phyloP scores from a whole-genome alignment of 2,888 invertebrate genomes.

The Agrochola macilenta region DNA sequence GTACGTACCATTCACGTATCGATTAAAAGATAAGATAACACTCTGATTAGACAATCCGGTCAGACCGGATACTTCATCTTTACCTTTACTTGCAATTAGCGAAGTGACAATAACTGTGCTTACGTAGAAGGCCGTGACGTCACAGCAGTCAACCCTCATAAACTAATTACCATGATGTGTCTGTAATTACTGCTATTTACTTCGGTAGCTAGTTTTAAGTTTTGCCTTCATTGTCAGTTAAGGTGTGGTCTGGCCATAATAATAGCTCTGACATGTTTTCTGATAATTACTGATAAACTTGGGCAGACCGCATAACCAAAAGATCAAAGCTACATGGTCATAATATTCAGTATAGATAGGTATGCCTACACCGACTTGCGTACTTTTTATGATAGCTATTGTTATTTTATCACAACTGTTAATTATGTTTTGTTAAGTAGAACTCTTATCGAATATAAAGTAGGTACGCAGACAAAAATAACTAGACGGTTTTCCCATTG shows the following conservation, averaged over 20 bases:
- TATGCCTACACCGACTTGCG: no score
- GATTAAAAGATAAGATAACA: conserved; percentile 46
- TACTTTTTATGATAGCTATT: conserved; percentile 24
- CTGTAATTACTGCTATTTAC: conserved; percentile 16
- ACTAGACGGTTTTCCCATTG: conserved; percentile 20
- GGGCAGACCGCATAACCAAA: neutral
- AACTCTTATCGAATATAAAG: conserved; percentile 27
- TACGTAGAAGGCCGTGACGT: conserved; percentile 36
- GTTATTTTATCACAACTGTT: conserved; percentile 30
- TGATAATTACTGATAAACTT: conserved; percentile 20
- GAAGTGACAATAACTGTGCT: conserved; percentile 22
- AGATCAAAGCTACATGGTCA: neutral
- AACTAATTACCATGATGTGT: conserved; percentile 18
- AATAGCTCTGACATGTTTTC: conserved; percentile 1
- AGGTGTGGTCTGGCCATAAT: neutral
- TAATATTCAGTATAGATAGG: neutral
- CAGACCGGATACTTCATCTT: conserved; percentile 17
- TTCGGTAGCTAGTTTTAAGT: conserved; percentile 1
- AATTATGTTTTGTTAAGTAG: conserved; percentile 7
- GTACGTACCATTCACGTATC: conserved; percentile 13
- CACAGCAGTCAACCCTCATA: conserved; percentile 18
- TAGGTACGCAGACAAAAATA: conserved; percentile 8
- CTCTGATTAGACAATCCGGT: conserved; percentile 26
- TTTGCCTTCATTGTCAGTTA: conserved; percentile 17
- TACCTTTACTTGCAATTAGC: conserved; percentile 31